Evolutionary conservation across 2,113 vertebrate genomes (phyloP).

Genomic region (Pangasianodon gigas): DNA sequence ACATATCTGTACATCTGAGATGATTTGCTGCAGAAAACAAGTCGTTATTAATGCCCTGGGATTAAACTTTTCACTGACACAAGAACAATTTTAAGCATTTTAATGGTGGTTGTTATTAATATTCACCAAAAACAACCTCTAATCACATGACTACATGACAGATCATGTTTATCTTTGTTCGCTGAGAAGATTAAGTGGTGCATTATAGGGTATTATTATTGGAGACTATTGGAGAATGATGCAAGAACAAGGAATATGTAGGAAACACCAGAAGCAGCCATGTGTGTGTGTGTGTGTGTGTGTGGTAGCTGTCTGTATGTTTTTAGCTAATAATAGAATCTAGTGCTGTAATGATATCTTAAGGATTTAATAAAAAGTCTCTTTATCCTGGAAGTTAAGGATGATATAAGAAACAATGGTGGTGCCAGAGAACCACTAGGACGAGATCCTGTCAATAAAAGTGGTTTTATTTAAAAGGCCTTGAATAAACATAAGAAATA

Average conservation of each 20-base stretch:
- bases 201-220: background rate
- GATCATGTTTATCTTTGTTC: slow-evolving; percentile 38
- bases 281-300: background rate
- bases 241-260: background rate
- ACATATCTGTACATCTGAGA: background rate
- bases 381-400: background rate
- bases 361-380: background rate
- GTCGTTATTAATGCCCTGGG: slow-evolving; percentile 37
- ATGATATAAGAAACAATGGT: background rate
- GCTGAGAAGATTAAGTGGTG: slow-evolving; percentile 44
- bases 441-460: background rate
- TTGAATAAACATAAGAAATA: background rate
- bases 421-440: background rate
- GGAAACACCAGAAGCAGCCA: slow-evolving; percentile 14
- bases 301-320: background rate
- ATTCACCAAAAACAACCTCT: slow-evolving; percentile 43
- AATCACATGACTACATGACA: slow-evolving; percentile 33
- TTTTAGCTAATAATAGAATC: too few species aligned
- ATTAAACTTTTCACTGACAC: slow-evolving; percentile 46
- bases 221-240: slow-evolving; percentile 8
- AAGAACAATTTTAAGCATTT: slow-evolving; percentile 17
- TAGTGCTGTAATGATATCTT: background rate
- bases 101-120: slow-evolving; percentile 40
- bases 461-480: background rate
- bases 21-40: slow-evolving; percentile 19